Evolutionary conservation across 2,797 vertebrate species (phyloP).

Genomic region (Enteromius radiatus): DNA sequence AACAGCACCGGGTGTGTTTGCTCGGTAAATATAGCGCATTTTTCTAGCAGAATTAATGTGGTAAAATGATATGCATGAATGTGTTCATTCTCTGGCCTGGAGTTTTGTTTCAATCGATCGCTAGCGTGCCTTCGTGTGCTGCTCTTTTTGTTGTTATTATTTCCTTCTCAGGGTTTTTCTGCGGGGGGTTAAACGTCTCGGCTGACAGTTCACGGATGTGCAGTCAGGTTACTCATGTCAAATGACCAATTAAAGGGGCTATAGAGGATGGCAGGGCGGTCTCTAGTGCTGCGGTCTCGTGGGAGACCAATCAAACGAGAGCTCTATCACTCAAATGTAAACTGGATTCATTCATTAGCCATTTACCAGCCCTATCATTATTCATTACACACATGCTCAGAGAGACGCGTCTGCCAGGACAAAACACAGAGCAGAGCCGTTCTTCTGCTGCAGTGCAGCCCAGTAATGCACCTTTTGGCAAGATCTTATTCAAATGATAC

Average conservation of each 20-base stretch:
- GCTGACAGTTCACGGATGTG: constrained; percentile 67
- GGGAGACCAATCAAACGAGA: constrained; percentile 75
- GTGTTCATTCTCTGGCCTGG: neutral
- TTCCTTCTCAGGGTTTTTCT: neutral
- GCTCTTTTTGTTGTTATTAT: constrained; percentile 60
- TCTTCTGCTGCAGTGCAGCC: neutral
- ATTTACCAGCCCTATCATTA: constrained; percentile 80
- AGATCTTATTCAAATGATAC: neutral
- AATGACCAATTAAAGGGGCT: constrained; percentile 81
- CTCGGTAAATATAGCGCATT: neutral
- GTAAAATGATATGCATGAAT: neutral
- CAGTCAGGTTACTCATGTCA: constrained; percentile 80
- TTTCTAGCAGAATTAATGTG: neutral
- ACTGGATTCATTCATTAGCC: constrained; percentile 82
- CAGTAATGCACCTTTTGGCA: neutral
- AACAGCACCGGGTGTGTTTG: neutral
- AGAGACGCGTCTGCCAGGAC: constrained; percentile 46
- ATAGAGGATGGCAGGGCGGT: constrained; percentile 79
- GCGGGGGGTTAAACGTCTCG: constrained; percentile 67
- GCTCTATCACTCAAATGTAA: constrained; percentile 79
- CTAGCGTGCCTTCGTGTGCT: neutral
- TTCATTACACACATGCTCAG: constrained; percentile 78
- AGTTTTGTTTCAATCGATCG: neutral
- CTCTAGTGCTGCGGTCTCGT: constrained; percentile 75
- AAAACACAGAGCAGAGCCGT: neutral